Base-by-base conservation (phyloP, 2,113 vertebrate species). In the Craseonycteris thonglongyai region DNA sequence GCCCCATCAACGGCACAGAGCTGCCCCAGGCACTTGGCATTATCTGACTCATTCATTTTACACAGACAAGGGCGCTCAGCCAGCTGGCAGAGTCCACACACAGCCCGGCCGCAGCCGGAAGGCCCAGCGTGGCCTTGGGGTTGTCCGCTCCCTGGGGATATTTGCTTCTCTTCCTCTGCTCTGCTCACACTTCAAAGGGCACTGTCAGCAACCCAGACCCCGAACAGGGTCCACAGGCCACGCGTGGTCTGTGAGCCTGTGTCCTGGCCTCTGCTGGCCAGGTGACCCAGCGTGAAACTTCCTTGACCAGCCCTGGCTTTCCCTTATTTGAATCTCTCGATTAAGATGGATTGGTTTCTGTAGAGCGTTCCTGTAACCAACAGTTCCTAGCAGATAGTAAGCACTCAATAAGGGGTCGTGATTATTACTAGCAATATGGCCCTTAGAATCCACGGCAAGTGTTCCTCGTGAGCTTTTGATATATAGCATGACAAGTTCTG, bases 1-100 rank as follows among this genome's bases (percentile, higher is more conserved):
- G 42, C 30, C 54, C n/a, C 14, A 0, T 21, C 28, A 14, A 11
- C 54, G 54, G 76, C 63, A 21, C 0, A 3, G 33, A 72, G 30
- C 13, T 28, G 19, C 30, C 42, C 19, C 5, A 24, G 42, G 38
- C 51, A 3, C 3, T 19, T 1, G 0, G 26, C 45, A 38, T 51
- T n/a, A 0, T 30, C 76, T 68, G 54, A 18, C 3, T 33, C 76
- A 58, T 21, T 69, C 28, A 35, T 65, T 65, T 88, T 61, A 30
- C 0, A 40, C 13, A 59, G 35, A 2, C 4, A 49, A 7, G 14
- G 3, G 6, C 2, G 0, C 12, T 22, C 5, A 5, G 24, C 59
- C 18, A 2, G 2, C 0, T 7, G 71, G 49, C 19, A 15, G 40
- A 11, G 26, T 33, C 6, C 4, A 8, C n/a, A 10, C 6, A 1